Evolutionary conservation across 2,888 invertebrate genomes (phyloP), one percentile per base, ranked within the genome.

Genomic region (Polymixis flavicincta): DNA sequence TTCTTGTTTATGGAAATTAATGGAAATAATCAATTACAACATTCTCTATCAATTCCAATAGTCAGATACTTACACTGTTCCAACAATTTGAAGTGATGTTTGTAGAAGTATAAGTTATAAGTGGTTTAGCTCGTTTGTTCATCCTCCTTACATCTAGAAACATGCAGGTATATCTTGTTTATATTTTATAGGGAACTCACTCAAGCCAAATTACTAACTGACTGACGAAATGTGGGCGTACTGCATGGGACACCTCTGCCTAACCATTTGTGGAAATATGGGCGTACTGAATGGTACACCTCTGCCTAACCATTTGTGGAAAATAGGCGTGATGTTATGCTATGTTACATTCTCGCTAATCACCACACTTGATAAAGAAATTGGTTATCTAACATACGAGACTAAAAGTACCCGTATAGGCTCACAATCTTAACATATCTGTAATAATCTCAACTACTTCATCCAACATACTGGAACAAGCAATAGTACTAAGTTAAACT

Each of bases 401-500:
- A 54, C 32, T 68, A 11, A 6, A 37, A 68, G 28, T 25, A 17
- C 67, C 11, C 17, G 42, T n/a, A 42, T 11, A 25, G 45, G 14
- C 64, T n/a, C 5, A 78, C 54, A 55, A 64, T 67, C 32, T 54
- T 14, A 55, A 52, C 32, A 69, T 45, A 57, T 70, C 52, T 54
- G 13, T 42, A 45, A 19, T 37, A 61, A 82, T 61, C 37, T 25
- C 37, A 48, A 57, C 54, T 52, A 55, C 54, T 80, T 48, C 57
- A 60, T 68, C 50, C 50, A 59, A 68, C 85, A 86, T 69, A 74
- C 54, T 71, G 64, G 37, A 74, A 63, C 74, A 71, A 68, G 70
- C 70, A 55, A 66, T 37, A 45, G 37, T 57, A 75, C 88, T 89
- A 66, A 76, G 85, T 76, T 71, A 74, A 74, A 64, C 88, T 67